Percentiles rank a stretch among this genome's conserved stretches.
Evolutionary conservation across 2,113 vertebrate genomes (phyloP).

Genomic region (Macaca nemestrina): DNA sequence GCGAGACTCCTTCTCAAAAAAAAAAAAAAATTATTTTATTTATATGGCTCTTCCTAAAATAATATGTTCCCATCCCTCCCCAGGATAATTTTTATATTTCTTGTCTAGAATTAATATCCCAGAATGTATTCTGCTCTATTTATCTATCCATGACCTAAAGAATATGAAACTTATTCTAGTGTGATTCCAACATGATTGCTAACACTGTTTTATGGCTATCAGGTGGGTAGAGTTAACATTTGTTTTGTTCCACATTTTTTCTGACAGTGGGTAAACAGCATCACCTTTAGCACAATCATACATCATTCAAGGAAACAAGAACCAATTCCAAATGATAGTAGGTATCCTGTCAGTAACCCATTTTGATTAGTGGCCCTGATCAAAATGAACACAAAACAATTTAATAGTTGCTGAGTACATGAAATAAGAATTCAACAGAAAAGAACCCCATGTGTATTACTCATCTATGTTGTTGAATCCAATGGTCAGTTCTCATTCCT

Average conservation of each 20-base stretch:
- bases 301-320: background rate
- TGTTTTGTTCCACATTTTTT: background rate
- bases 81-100: constrained; percentile 15
- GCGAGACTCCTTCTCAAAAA: too few relatives aligned
- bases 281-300: background rate
- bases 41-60: background rate
- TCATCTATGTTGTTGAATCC: background rate
- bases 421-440: background rate
- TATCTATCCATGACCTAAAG: background rate
- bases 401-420: background rate
- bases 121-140: background rate
- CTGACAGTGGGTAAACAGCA: background rate
- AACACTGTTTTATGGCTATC: background rate
- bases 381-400: background rate
- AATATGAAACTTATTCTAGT: background rate
- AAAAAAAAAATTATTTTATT: background rate
- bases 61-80: background rate
- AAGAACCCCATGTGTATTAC: background rate
- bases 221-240: background rate
- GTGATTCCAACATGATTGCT: background rate
- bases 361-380: background rate
- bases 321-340: background rate
- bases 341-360: background rate
- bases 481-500: background rate
- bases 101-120: constrained; percentile 15